phyloP scores from a whole-genome alignment of 2,113 vertebrate species.

The Meleagris gallopavo region DNA sequence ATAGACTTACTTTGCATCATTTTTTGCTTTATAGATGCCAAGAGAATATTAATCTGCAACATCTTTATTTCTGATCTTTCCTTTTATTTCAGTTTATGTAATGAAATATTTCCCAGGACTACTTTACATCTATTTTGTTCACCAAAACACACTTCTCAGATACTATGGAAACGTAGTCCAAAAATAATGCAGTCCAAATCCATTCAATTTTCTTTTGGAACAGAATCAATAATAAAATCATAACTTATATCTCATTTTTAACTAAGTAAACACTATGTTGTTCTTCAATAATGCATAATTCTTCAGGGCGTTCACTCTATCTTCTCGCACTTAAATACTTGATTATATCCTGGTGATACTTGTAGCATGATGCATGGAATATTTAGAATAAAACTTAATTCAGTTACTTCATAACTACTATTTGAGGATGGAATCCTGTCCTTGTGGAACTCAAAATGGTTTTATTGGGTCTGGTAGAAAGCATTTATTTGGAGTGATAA shows the following conservation, averaged over 20 bases:
- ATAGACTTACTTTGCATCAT: conserved; percentile 69
- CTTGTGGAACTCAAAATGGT: neutral
- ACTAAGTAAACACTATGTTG: neutral
- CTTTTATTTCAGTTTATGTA: conserved; percentile 77
- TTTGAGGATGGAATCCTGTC: neutral
- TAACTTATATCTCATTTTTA: neutral
- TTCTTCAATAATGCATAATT: neutral
- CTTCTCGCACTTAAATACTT: neutral
- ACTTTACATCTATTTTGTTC: conserved; percentile 41
- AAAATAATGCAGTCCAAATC: neutral
- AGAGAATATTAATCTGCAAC: conserved; percentile 67
- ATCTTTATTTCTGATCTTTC: conserved; percentile 66
- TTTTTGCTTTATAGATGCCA: conserved; percentile 68
- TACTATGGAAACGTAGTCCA: conserved; percentile 31
- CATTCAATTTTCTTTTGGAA: conserved; percentile 1
- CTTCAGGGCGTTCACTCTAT: neutral
- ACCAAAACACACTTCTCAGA: conserved; percentile 70
- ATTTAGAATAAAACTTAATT: neutral
- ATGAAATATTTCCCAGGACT: conserved; percentile 73
- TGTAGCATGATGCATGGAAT: neutral
- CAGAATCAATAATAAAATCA: neutral
- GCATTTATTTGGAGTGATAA: neutral
- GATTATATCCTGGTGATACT: neutral
- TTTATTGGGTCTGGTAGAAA: neutral
- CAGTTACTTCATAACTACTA: neutral